phyloP scores from a whole-genome alignment of 1,140 invertebrate species.

The Tenebrio molitor region DNA sequence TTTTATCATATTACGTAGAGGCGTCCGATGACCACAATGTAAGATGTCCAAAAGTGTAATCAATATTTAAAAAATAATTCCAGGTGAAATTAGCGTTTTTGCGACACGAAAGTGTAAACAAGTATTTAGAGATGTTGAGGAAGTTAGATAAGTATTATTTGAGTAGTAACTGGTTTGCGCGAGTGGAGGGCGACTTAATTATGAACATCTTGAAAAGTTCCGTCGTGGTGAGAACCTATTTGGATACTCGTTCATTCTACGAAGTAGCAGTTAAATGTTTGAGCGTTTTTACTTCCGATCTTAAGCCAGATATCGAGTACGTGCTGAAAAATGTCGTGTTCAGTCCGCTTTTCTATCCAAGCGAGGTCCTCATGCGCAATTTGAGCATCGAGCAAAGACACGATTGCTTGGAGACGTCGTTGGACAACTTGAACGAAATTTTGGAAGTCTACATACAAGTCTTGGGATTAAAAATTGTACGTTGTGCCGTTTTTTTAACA shows the following conservation, averaged over 20 bases:
- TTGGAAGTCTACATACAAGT: conserved; percentile 68
- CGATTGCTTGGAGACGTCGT: conserved; percentile 65
- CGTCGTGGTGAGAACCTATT: conserved; percentile 65
- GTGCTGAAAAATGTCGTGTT: conserved; percentile 70
- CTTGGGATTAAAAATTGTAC: conserved; percentile 66
- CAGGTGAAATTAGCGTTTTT: conserved; percentile 64
- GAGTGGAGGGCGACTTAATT: conserved; percentile 70
- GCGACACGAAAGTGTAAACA: conserved; percentile 56
- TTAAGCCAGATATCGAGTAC: conserved; percentile 67
- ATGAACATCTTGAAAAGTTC: conserved; percentile 68
- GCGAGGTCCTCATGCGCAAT: conserved; percentile 69
- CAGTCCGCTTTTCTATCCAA: conserved; percentile 70
- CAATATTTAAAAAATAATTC: too few relatives aligned
- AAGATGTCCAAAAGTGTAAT: too few relatives aligned
- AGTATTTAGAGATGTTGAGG: conserved; percentile 56
- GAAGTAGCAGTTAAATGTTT: conserved; percentile 69
- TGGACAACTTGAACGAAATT: conserved; percentile 68
- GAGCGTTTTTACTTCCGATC: conserved; percentile 68
- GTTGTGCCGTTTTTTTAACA: conserved; percentile 29
- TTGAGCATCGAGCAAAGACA: conserved; percentile 67
- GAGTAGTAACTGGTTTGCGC: conserved; percentile 71
- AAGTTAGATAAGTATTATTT: conserved; percentile 60
- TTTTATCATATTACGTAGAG: conserved; percentile 65
- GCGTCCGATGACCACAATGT: conserved; percentile 54
- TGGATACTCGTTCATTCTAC: conserved; percentile 66